Percentiles rank a stretch among this genome's conserved stretches.
These are phyloP conservation scores for Plusia festucae DNA, from an alignment of 2,888 invertebrate species.

Conservation along the genomic window DNA sequence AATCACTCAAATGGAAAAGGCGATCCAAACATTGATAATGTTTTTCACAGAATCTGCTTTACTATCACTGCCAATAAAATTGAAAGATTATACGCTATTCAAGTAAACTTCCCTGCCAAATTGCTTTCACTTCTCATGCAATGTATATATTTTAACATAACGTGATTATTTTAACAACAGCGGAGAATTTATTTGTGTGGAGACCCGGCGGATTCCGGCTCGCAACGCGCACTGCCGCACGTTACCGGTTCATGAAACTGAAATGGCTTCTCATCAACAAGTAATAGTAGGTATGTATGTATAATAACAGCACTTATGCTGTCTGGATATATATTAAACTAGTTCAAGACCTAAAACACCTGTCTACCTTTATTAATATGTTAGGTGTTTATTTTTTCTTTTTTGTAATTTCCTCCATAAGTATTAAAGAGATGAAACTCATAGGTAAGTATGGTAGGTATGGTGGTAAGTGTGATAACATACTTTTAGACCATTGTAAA, in stretches of 20 bases:
- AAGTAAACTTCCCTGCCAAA: slow-evolving; percentile 26
- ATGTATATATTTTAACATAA: slow-evolving; percentile 9
- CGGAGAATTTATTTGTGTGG: slow-evolving; percentile 18
- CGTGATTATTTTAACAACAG: slow-evolving; percentile 20
- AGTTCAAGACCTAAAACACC: slow-evolving; percentile 15
- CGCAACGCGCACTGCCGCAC: slow-evolving; percentile 69
- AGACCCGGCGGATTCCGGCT: slow-evolving; percentile 41
- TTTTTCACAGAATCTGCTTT: slow-evolving; percentile 2
- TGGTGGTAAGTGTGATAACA: no score
- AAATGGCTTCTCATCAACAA: slow-evolving; percentile 60
- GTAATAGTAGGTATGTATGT: slow-evolving; percentile 52
- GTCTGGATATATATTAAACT: slow-evolving; percentile 29
- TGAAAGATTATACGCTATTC: slow-evolving; percentile 13
- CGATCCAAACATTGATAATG: background rate
- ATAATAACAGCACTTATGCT: slow-evolving; percentile 25
- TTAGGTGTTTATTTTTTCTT: no score
- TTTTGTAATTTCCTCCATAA: no score
- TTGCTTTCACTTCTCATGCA: slow-evolving; percentile 7
- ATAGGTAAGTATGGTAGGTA: no score
- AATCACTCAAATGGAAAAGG: slow-evolving; percentile 13
- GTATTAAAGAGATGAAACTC: no score
- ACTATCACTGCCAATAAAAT: slow-evolving; percentile 10
- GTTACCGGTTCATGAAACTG: slow-evolving; percentile 54
- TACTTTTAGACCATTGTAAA: background rate
- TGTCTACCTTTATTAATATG: slow-evolving; percentile 9